Conservation (phyloP, 53 echinoderm and acorn worm species). For the Apostichopus leukothele region DNA sequence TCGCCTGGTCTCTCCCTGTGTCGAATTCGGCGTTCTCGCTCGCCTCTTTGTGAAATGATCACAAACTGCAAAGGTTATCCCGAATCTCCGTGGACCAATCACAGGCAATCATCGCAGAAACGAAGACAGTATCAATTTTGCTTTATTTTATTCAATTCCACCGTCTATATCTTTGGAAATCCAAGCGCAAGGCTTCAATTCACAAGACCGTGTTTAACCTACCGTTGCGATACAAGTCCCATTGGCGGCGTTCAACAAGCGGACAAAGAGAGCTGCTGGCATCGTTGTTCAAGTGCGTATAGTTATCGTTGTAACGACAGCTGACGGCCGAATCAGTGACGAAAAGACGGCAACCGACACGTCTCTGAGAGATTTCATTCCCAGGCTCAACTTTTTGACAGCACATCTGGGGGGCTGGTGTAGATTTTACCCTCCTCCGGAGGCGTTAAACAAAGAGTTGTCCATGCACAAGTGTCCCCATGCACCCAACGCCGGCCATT, state of each 20-base stretch:
- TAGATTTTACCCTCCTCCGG: not conserved
- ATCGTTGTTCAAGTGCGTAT: not conserved
- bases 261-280: constrained; percentile 24
- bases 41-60: constrained; percentile 2
- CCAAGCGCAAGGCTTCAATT: constrained; percentile 8
- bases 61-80: not conserved
- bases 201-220: constrained; percentile 25
- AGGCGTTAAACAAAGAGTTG: constrained; percentile 40
- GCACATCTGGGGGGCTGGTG: not conserved
- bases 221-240: constrained; percentile 35
- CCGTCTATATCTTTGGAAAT: not conserved
- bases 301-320: constrained; percentile 17
- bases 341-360: constrained; percentile 6
- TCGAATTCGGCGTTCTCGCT: not conserved
- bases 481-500: not conserved
- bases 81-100: not conserved
- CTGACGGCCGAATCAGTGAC: constrained; percentile 16
- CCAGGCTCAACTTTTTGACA: not conserved
- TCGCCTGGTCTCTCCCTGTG: not conserved
- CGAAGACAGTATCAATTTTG: not conserved
- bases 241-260: constrained; percentile 7
- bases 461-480: constrained; percentile 8
- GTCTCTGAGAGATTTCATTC: not conserved
- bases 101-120: not conserved
- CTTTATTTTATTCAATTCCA: too few species aligned